Evolutionary conservation across 2,113 vertebrate genomes (phyloP).

Genomic region (Daphoenositta chrysoptera): DNA sequence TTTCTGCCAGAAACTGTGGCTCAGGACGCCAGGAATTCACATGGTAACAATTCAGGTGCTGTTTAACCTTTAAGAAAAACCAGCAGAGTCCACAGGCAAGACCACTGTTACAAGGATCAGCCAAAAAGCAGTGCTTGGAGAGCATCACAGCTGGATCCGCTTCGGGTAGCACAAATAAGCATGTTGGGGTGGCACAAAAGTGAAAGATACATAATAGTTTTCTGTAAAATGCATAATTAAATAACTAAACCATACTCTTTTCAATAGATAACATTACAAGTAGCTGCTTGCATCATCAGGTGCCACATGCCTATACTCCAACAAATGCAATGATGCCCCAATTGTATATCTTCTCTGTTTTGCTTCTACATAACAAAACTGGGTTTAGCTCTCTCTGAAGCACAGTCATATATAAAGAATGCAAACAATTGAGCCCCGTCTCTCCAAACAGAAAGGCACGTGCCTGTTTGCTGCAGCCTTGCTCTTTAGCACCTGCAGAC

Average conservation of each 20-base stretch:
- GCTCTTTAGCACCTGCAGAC: background rate
- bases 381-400: background rate
- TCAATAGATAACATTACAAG: background rate
- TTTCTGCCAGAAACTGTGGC: background rate
- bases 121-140: background rate
- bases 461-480: background rate
- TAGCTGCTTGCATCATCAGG: background rate
- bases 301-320: background rate
- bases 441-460: background rate
- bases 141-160: background rate
- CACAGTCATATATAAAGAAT: background rate
- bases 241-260: background rate
- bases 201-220: background rate
- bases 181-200: accelerated
- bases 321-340: background rate
- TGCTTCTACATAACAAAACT: background rate
- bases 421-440: background rate
- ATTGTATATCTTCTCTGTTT: background rate
- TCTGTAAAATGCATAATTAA: background rate
- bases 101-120: accelerated
- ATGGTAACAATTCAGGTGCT: background rate
- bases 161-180: background rate
- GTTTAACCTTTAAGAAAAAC: background rate
- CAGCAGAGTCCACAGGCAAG: background rate
- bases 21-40: background rate